Conservation (phyloP, 2,113 vertebrate genomes). For the Engystomops pustulosus region DNA sequence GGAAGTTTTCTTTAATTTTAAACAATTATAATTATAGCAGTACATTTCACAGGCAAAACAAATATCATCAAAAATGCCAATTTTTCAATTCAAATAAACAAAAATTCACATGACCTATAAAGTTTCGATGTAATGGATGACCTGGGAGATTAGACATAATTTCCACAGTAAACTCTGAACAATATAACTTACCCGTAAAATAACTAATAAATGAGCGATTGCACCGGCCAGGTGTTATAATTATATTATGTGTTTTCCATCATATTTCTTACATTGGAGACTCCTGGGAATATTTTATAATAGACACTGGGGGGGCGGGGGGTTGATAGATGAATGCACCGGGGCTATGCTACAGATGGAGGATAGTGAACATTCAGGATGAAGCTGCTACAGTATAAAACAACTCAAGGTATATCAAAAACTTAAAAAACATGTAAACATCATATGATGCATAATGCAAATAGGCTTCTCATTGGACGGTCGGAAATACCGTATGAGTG, state of each 20-base stretch:
- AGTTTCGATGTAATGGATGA: background rate
- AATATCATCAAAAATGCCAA: background rate
- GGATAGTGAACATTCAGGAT: background rate
- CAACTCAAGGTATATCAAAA: background rate
- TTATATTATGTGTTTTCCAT: conserved; percentile 42
- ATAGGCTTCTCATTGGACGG: background rate
- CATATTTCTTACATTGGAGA: conserved; percentile 29
- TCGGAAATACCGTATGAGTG: background rate
- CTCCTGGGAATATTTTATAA: conserved; percentile 21
- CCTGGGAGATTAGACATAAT: conserved; percentile 41
- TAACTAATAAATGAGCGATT: conserved; percentile 27
- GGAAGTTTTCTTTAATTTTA: too few species aligned
- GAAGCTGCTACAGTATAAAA: background rate
- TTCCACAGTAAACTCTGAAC: conserved; percentile 34
- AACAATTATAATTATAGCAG: too few species aligned
- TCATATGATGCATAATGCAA: background rate
- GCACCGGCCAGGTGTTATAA: conserved; percentile 27
- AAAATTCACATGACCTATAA: background rate
- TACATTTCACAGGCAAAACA: too few species aligned
- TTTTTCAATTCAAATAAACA: background rate
- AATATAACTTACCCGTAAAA: conserved; percentile 36
- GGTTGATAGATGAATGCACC: conserved; percentile 28
- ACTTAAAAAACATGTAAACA: background rate
- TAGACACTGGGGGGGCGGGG: conserved; percentile 17
- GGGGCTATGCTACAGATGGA: conserved; percentile 26